These are phyloP conservation scores for Tachina fera DNA, from an alignment of 2,888 invertebrate species.

Conservation along the genomic window DNA sequence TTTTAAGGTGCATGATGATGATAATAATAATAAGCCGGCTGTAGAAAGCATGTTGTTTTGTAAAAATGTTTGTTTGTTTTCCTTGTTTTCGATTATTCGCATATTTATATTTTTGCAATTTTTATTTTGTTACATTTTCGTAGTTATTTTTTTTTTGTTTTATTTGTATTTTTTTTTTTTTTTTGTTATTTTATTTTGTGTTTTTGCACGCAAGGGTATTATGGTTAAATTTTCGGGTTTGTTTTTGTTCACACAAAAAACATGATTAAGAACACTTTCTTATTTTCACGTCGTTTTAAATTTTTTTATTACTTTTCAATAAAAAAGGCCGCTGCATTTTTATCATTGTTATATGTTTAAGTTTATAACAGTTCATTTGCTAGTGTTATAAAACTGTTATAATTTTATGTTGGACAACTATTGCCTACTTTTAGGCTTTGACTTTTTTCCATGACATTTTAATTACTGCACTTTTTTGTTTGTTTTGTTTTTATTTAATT, in stretches of 20 bases:
- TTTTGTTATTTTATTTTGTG: constrained; percentile 3
- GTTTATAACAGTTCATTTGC: background rate
- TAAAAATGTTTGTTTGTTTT: constrained; percentile 21
- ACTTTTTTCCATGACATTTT: background rate
- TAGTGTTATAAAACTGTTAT: constrained; percentile 8
- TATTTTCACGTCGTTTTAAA: constrained; percentile 34
- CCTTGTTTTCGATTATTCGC: constrained; percentile 12
- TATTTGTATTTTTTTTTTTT: constrained; percentile 52
- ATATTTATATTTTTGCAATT: constrained; percentile 50
- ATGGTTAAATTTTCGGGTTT: constrained; percentile 52
- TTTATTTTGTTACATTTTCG: constrained; percentile 67
- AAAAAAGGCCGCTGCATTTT: constrained; percentile 3
- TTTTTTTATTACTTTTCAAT: constrained; percentile 14
- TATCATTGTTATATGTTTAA: background rate
- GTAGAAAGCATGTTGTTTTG: constrained; percentile 60
- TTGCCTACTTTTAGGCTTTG: constrained; percentile 33
- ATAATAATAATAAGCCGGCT: constrained; percentile 67
- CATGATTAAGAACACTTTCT: constrained; percentile 65
- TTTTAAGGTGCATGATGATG: constrained; percentile 67
- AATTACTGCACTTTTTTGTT: background rate
- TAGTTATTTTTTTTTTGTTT: constrained; percentile 44
- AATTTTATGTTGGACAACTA: background rate
- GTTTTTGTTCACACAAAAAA: constrained; percentile 54
- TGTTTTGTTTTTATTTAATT: constrained; percentile 11
- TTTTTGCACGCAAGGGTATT: constrained; percentile 45